Evolutionary conservation across 2,888 invertebrate species (phyloP), one percentile per base, ranked within the genome.

Genomic region (Volucella inflata): DNA sequence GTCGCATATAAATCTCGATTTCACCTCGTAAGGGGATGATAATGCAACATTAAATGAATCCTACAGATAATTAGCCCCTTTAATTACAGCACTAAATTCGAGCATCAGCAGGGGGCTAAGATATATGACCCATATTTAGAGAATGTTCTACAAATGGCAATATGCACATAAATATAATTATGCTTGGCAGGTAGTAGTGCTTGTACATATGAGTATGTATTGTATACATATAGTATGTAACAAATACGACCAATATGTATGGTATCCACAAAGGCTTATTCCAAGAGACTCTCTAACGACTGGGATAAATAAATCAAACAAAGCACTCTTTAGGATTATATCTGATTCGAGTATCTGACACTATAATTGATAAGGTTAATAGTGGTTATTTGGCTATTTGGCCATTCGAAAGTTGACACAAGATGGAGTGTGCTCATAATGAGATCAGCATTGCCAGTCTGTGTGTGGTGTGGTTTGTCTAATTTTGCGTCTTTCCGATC

Each of bases 111-210:
- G 67, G 76, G 65, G 85, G 75, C 53, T 77, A 81, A 72, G 77
- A 85, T 81, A 81, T 81, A 85, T 85, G 85, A 85, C 85, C 85
- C 85, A 85, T 77, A 85, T 85, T 68, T 62, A 12, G 72, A 67
- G 53, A 77, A 72, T 85, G 85, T 85, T 85, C 51, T 76, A 85
- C 85, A 85, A 85, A 85, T 85, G 85, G 81, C 81, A 85, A 77
- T 59, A 68, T 81, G 81, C 60, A 68, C 85, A 85, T 85, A 85
- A 85, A 85, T 85, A 85, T 81, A 85, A 85, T 85, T 85, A 85
- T 51, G 62, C 65, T 53, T 85, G 85, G 81, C 85, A 85, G 85
- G 81, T 85, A 80, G 78, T 71, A 65, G 65, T 6, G 6, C 30
- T 30, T 30, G 6, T 30, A 30, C 30, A 30, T 30, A 30, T 6